A percentile compares a stretch with the other conserved stretches of the same genome.
Evolutionary conservation across 2,797 vertebrate species (phyloP).

Genomic region (Notamacropus eugenii): DNA sequence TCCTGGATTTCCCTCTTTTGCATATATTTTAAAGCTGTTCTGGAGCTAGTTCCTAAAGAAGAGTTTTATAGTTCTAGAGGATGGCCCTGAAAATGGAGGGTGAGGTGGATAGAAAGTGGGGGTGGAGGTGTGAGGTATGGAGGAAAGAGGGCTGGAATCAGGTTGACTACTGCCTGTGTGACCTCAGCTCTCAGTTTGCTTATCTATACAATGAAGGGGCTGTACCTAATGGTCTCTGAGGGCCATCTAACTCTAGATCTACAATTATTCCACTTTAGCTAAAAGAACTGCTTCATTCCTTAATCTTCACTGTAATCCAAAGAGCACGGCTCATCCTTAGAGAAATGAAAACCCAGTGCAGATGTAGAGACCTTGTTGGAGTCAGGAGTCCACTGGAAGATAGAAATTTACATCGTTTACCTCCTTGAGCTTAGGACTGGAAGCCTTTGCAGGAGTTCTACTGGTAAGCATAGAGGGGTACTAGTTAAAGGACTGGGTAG

Average conservation of each 20-base stretch:
- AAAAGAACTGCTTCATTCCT: background rate
- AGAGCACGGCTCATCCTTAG: background rate
- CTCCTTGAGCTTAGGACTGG: background rate
- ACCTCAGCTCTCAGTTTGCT: background rate
- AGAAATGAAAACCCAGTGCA: background rate
- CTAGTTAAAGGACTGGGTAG: background rate
- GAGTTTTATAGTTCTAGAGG: background rate
- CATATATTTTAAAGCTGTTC: background rate
- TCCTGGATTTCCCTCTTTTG: background rate
- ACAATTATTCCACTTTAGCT: background rate
- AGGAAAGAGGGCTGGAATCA: background rate
- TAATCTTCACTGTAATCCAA: background rate
- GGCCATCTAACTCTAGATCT: background rate
- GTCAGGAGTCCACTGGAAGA: background rate
- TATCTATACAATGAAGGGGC: background rate
- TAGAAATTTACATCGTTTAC: background rate
- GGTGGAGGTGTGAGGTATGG: background rate
- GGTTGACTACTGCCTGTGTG: background rate
- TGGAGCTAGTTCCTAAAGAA: background rate
- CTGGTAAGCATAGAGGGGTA: too few relatives aligned
- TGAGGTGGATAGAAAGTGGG: too few relatives aligned
- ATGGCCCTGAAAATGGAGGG: background rate
- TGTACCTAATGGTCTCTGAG: too few relatives aligned
- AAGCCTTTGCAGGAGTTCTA: background rate
- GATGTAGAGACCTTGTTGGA: background rate